Evolutionary conservation across 2,113 vertebrate species (phyloP), one percentile per base, ranked within the genome.

Genomic region (Chaetura pelagica): DNA sequence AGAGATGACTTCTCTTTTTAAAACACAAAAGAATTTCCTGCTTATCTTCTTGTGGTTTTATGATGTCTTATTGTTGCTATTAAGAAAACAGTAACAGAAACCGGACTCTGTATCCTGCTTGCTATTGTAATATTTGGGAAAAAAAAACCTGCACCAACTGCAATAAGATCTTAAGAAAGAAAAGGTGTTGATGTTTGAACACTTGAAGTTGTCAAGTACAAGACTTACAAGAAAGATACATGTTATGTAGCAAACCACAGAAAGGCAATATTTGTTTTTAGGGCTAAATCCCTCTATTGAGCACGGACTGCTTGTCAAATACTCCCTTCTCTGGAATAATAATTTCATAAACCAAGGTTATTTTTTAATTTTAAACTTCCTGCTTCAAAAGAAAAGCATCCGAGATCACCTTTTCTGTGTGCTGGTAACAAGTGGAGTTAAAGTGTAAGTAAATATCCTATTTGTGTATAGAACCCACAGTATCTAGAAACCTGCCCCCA

Each of bases 21-120:
- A 89, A 92, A 67, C 42, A 96, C 93, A 96, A 90, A 96, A 84
- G 96, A 68, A 90, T 52, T 86, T 93, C 96, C 84, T 96, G 84
- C 96, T 97, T 97, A 95, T 95, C 93, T 96, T 96, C 96, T 62
- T 97, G 94, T 93, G 96, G 94, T 97, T 97, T 97, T 95, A 77
- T 4, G 35, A 93, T 85, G 93, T 81, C 84, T 97, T 97, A 93
- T 51, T 97, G 84, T 94, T 94, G 90, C 83, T 91, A 96, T 88
- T 97, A 96, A 97, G 95, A 97, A 97, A 97, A 97, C 84, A 95
- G 95, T 96, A 97, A 97, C 91, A 96, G 92, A 95, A 98, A 96
- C 94, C 86, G 87, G 86, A 97, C 91, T 96, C 79, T 93, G 71
- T 79, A 96, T 97, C 96, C 96, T 97, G 94, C 87, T 97, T 87